These are phyloP conservation scores for Scaptomyza reducta DNA, from an alignment of 2,888 invertebrate genomes.

Conservation along the genomic window DNA sequence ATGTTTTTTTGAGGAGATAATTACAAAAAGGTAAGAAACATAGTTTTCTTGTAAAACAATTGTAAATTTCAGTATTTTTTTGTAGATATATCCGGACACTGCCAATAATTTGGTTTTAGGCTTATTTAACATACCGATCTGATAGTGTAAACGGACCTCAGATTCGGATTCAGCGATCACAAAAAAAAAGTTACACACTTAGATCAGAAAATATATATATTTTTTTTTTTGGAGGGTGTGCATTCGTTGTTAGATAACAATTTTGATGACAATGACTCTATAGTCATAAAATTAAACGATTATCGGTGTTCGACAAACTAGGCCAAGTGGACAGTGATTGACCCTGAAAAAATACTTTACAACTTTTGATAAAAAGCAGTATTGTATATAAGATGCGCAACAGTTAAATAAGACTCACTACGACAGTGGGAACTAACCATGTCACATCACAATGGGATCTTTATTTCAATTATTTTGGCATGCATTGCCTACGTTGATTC, in stretches of 20 bases:
- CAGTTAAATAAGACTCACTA: conserved; percentile 10
- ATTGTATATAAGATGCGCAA: conserved; percentile 45
- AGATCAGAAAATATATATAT: too few relatives aligned
- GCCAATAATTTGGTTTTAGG: too few relatives aligned
- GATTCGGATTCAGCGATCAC: too few relatives aligned
- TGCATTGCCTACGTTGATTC: neutral
- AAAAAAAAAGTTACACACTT: neutral
- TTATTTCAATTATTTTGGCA: conserved; percentile 12
- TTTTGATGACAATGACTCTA: conserved; percentile 22
- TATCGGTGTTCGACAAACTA: conserved; percentile 49
- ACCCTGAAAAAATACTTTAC: conserved; percentile 43
- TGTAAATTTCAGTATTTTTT: too few relatives aligned
- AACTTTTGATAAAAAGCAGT: conserved; percentile 37
- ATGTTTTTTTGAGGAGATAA: too few relatives aligned
- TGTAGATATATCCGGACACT: too few relatives aligned
- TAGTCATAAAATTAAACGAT: conserved; percentile 55
- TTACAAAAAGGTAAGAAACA: too few relatives aligned
- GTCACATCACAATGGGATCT: conserved; percentile 13
- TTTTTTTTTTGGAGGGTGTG: neutral
- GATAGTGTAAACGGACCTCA: too few relatives aligned
- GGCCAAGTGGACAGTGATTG: conserved; percentile 68
- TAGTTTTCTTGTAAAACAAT: too few relatives aligned
- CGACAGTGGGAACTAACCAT: conserved; percentile 24
- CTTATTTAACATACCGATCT: too few relatives aligned
- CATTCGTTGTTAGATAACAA: conserved; percentile 52